Evolutionary conservation across 2,797 vertebrate genomes (phyloP).

Genomic region (Octomys mimax): DNA sequence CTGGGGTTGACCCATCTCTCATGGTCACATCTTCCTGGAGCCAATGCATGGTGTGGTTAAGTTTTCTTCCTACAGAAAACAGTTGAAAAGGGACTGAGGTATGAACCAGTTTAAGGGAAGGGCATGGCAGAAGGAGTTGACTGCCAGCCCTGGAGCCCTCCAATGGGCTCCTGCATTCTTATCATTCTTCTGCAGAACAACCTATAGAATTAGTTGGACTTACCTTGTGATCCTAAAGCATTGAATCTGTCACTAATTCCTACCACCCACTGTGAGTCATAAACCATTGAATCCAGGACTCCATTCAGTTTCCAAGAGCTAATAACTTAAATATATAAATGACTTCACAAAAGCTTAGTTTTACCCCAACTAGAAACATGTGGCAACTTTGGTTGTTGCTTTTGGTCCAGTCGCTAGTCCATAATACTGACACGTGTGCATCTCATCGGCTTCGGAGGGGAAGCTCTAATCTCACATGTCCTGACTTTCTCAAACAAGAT

Average conservation of each 20-base stretch:
- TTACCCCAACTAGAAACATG: not conserved
- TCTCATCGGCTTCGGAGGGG: not conserved
- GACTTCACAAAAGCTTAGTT: constrained; percentile 4
- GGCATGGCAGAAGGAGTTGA: not conserved
- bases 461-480: not conserved
- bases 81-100: not conserved
- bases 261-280: not conserved
- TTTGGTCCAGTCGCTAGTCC: not conserved
- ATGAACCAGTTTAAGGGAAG: not conserved
- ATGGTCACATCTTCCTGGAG: not conserved
- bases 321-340: not conserved
- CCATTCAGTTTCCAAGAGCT: not conserved
- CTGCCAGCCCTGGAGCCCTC: not conserved
- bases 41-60: not conserved
- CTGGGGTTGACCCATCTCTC: not conserved
- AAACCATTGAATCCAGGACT: not conserved
- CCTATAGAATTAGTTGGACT: not conserved
- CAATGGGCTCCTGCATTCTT: not conserved
- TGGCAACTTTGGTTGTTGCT: not conserved
- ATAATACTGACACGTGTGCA: not conserved
- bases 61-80: not conserved
- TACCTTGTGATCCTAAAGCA: not conserved
- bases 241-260: constrained; percentile 31
- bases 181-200: not conserved
- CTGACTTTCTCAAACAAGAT: constrained; percentile 50